Base-by-base conservation (phyloP, 2,113 vertebrate species). In the Bufo bufo region DNA sequence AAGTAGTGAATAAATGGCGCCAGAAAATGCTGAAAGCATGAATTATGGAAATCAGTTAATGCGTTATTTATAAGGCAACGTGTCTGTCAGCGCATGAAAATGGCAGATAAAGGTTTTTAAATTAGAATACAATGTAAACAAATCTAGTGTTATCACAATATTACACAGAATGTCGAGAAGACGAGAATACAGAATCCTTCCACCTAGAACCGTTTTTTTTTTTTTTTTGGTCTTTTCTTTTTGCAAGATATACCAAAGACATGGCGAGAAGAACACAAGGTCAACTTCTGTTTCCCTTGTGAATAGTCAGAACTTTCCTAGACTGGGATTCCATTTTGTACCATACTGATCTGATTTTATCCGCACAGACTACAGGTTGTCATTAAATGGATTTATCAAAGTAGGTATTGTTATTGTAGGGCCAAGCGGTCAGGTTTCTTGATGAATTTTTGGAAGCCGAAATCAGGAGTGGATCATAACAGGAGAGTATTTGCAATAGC, bases 1-100 rank as follows among this genome's bases (percentile, higher is more conserved):
- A 78, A 78, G 50, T 14, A 78, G 77, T 5, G 50, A 54, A 78
- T 54, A 78, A 78, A 78, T 56, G 49, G 49, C 54, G 20, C 74
- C 66, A 19, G 16, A 17, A 78, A 58, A 47, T 43, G 54, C 77
- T 54, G 20, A 69, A 75, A 77, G 65, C 56, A 85, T 74, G 61
- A 65, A 78, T 78, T 59, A 69, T 66, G 49, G 74, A 85, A 77
- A 77, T 77, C 49, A 54, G 33, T 19, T 86, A 43, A 78, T 80
- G 85, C 7, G 33, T 86, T 86, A 86, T 86, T 86, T 86, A 86
- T 86, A 33, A 86, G 75, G 50, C 49, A 69, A 54, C 47, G 59
- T 63, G 59, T 86, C 63, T 79, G 52, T 79, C 85, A 79, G 23
- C 23, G 63, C 75, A 56, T 33, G 69, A 69, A 79, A 79, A 86